phyloP scores from a whole-genome alignment of 1,140 invertebrate genomes.

The Ceratoteleas bidentatus region DNA sequence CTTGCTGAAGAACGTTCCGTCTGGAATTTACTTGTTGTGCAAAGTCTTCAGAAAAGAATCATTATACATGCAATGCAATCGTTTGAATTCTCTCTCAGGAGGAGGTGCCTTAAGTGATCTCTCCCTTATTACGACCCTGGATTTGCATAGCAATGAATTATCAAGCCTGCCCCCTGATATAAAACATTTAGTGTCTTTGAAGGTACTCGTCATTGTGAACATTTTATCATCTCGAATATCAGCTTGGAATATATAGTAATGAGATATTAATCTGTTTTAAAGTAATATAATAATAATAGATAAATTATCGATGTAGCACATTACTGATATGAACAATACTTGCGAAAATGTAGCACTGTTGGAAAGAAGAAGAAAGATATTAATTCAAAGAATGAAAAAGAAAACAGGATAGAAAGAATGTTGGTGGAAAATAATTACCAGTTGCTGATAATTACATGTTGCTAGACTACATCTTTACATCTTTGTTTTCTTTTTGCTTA shows the following conservation, averaged over 20 bases:
- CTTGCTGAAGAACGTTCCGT: conserved; percentile 85
- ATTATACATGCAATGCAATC: conserved; percentile 86
- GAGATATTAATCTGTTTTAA: background rate
- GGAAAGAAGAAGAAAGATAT: no score
- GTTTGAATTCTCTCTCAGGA: conserved; percentile 85
- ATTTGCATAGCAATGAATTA: conserved; percentile 88
- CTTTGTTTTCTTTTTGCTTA: no score
- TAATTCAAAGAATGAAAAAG: no score
- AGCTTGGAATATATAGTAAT: background rate
- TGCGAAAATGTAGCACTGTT: no score
- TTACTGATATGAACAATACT: no score
- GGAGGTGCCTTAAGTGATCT: conserved; percentile 88
- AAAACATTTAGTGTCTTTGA: conserved; percentile 83
- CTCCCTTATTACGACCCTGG: conserved; percentile 85
- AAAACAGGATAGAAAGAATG: no score
- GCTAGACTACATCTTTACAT: no score
- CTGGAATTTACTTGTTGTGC: conserved; percentile 88
- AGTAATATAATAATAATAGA: background rate
- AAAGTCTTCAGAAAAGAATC: conserved; percentile 89
- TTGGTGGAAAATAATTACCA: no score
- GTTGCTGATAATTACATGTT: no score
- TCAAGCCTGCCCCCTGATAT: conserved; percentile 84
- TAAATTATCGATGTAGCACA: background rate
- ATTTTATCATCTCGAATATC: background rate
- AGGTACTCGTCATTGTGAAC: conserved; percentile 72